Conservation (phyloP, 2,113 vertebrate genomes). For the Zosterops hypoxanthus region DNA sequence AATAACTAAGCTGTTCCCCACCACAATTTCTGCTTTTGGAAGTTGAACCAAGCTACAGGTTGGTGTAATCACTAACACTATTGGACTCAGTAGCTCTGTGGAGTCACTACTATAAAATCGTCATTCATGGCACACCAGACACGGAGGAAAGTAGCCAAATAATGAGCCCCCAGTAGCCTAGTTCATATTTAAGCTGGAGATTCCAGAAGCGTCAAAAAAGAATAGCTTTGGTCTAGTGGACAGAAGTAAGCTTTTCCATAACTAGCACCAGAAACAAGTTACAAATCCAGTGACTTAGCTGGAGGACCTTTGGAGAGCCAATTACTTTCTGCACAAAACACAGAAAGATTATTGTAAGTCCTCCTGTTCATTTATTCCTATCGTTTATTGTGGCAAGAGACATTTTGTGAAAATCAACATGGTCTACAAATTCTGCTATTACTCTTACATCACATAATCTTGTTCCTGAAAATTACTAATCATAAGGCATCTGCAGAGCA, state of each 20-base stretch:
- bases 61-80: neutral
- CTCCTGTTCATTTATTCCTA: neutral
- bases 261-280: slow-evolving; percentile 3
- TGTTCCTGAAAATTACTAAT: slow-evolving; percentile 28
- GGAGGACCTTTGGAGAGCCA: slow-evolving; percentile 1
- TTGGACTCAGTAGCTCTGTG: neutral
- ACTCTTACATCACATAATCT: neutral
- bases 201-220: neutral
- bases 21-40: neutral
- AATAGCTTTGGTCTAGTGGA: neutral
- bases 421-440: slow-evolving; percentile 13
- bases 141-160: neutral
- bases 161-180: neutral
- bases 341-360: neutral
- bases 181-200: neutral
- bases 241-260: neutral
- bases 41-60: neutral
- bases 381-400: neutral
- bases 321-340: neutral
- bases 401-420: neutral
- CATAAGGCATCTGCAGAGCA: neutral
- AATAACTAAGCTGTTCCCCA: neutral
- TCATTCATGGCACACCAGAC: neutral
- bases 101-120: neutral
- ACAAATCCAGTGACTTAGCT: slow-evolving; percentile 48